Evolutionary conservation across 2,797 vertebrate species (phyloP).

Genomic region (Sebastes taczanowskii): DNA sequence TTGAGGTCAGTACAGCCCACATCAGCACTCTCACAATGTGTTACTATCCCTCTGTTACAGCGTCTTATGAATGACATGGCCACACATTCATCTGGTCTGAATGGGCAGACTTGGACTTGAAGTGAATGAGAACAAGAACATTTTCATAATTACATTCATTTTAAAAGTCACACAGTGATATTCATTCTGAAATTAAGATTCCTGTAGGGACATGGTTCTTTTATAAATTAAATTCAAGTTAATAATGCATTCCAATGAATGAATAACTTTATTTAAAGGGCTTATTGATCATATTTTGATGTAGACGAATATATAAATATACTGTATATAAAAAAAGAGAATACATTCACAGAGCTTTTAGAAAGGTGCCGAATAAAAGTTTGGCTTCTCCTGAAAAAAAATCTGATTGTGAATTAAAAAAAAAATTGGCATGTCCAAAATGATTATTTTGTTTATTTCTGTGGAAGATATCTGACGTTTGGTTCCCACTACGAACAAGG

Average conservation of each 20-base stretch:
- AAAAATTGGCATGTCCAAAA: too few relatives aligned
- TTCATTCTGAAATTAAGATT: not conserved
- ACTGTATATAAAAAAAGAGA: too few relatives aligned
- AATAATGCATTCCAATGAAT: not conserved
- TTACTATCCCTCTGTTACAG: not conserved
- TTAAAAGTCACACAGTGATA: not conserved
- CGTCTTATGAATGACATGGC: conserved; percentile 19
- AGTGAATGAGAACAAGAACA: not conserved
- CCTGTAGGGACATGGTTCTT: not conserved
- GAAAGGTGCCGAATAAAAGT: too few relatives aligned
- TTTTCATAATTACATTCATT: not conserved
- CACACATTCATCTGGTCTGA: not conserved
- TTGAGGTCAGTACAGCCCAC: conserved; percentile 66
- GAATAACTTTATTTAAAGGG: too few relatives aligned
- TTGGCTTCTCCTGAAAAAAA: too few relatives aligned
- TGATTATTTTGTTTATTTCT: too few relatives aligned
- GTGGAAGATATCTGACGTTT: too few relatives aligned
- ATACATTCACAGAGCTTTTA: too few relatives aligned
- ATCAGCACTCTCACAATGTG: not conserved
- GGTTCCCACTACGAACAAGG: too few relatives aligned
- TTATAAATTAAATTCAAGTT: not conserved
- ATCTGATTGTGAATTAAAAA: too few relatives aligned
- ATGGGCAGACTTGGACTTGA: conserved; percentile 1
- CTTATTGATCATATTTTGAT: too few relatives aligned
- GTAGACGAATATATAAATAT: too few relatives aligned